Base-by-base conservation (phyloP, 1,140 invertebrate genomes). In the Bombus ignitus region DNA sequence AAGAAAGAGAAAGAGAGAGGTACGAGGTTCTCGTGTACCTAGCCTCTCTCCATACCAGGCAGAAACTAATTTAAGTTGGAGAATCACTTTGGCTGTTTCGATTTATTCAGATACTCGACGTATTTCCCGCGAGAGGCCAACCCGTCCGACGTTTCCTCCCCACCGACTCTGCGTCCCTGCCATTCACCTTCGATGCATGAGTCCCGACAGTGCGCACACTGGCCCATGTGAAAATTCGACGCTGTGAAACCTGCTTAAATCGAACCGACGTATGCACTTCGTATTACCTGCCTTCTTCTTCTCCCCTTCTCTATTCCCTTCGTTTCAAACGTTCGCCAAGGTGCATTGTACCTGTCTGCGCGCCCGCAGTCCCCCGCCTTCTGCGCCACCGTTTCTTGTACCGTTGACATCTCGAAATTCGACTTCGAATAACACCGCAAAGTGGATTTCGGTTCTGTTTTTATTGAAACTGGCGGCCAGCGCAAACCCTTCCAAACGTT, bases 11-110 rank as follows among this genome's bases (percentile, higher is more conserved):
- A 5, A 9, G 28, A 57, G 44, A 28, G 62, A 4, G 39, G 28
- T n/a, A 37, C 18, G 18, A 8, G 32, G 39, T 22, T 79, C 74
- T 28, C 70, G 78, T 72, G 76, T 73, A 78, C 85, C 84, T 89
- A 86, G 83, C 88, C 89, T 81, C 87, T 59, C 83, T 78, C 82
- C 53, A 62, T 89, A 89, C 87, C 91, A 88, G 87, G 86, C 92
- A 91, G 91, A 94, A 94, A 94, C 94, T 94, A 94, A 94, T 94
- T 94, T 94, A 94, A 94, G 94, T 94, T 94, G 91, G 93, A 91
- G 93, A 94, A 94, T 94, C 93, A 94, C 94, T 94, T 94, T 91
- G 91, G 90, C 91, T 94, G 94, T 94, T 94, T 94, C 94, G 94
- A 94, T 94, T 94, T 94, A 94, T 94, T 94, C 93, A 93, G 92